A percentile compares a stretch with the other conserved stretches of the same genome.
phyloP scores from a whole-genome alignment of 1,140 invertebrate species.

The Hyposmocoma kahamanoa region DNA sequence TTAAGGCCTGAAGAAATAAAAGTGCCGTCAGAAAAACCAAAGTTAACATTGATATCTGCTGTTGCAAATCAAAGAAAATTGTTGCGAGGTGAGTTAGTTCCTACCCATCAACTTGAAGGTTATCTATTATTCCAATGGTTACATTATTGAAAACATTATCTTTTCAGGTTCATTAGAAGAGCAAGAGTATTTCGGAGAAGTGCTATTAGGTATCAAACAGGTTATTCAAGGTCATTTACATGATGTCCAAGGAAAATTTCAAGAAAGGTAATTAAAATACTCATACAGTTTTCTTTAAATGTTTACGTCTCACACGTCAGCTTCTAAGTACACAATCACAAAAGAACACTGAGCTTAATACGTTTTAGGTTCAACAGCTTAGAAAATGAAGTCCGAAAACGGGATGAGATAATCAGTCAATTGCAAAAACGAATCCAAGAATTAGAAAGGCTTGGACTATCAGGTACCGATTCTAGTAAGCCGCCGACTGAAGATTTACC shows the following conservation, averaged over 20 bases:
- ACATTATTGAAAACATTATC: conserved; percentile 19
- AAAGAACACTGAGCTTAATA: no score
- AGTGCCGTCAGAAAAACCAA: conserved; percentile 66
- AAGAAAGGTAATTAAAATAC: conserved; percentile 62
- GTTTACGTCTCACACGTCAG: no score
- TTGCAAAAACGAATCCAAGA: conserved; percentile 82
- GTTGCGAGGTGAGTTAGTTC: conserved; percentile 61
- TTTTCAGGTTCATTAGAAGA: conserved; percentile 75
- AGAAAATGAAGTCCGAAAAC: conserved; percentile 82
- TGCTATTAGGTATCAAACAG: conserved; percentile 83
- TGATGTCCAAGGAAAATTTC: conserved; percentile 79
- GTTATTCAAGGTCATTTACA: conserved; percentile 83
- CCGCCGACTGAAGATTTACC: conserved; percentile 6
- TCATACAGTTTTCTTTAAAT: conserved; percentile 7
- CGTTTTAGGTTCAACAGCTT: conserved; percentile 79
- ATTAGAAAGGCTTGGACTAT: conserved; percentile 72
- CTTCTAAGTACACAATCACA: no score
- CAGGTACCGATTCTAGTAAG: conserved; percentile 12
- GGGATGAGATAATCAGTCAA: conserved; percentile 85
- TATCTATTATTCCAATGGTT: no score
- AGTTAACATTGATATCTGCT: conserved; percentile 62
- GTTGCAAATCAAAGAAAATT: conserved; percentile 68
- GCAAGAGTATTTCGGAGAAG: conserved; percentile 84
- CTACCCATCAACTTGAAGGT: no score
- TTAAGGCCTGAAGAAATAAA: conserved; percentile 66